Evolutionary conservation across 37 sponge, comb jelly and placozoan genomes (phyloP).

Genomic region (Chondrosia reniformis): DNA sequence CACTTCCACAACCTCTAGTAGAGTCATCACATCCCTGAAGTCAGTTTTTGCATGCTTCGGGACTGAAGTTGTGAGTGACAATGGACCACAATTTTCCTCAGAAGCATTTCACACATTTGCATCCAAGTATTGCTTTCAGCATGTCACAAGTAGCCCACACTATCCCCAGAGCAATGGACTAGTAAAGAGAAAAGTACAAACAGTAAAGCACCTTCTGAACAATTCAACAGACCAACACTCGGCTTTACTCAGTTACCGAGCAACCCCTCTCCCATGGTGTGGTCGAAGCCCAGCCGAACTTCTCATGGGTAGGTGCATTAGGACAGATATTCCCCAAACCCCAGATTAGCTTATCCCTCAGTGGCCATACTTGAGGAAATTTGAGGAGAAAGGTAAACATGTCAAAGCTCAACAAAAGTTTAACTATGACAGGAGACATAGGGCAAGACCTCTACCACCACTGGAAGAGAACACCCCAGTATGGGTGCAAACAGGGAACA

Average conservation of each 20-base stretch:
- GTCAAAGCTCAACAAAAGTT: slow-evolving; percentile 25
- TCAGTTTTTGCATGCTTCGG: slow-evolving; percentile 27
- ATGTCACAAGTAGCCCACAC: slow-evolving; percentile 43
- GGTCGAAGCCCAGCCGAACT: slow-evolving; percentile 28
- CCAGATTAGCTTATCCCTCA: not conserved
- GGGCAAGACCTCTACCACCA: not conserved
- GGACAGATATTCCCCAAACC: slow-evolving; percentile 16
- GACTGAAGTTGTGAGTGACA: slow-evolving; percentile 37
- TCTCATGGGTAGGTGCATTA: slow-evolving; percentile 29
- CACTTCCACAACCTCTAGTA: slow-evolving; percentile 20
- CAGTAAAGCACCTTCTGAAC: slow-evolving; percentile 29
- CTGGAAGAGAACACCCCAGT: slow-evolving; percentile 6
- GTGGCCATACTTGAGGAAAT: slow-evolving; percentile 13
- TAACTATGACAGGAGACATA: slow-evolving; percentile 22
- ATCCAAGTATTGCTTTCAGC: slow-evolving; percentile 31
- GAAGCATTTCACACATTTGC: slow-evolving; percentile 30
- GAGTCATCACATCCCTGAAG: slow-evolving; percentile 27
- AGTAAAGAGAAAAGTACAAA: slow-evolving; percentile 37
- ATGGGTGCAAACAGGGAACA: not conserved
- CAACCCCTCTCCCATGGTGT: slow-evolving; percentile 48
- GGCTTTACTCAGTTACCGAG: slow-evolving; percentile 23
- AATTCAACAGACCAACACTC: slow-evolving; percentile 23
- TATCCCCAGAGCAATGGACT: slow-evolving; percentile 50
- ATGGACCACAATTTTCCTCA: slow-evolving; percentile 49
- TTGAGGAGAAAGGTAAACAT: not conserved